Conservation (phyloP, 92 coral and sea anemone genomes). For the Palythoa heliodiscus region DNA sequence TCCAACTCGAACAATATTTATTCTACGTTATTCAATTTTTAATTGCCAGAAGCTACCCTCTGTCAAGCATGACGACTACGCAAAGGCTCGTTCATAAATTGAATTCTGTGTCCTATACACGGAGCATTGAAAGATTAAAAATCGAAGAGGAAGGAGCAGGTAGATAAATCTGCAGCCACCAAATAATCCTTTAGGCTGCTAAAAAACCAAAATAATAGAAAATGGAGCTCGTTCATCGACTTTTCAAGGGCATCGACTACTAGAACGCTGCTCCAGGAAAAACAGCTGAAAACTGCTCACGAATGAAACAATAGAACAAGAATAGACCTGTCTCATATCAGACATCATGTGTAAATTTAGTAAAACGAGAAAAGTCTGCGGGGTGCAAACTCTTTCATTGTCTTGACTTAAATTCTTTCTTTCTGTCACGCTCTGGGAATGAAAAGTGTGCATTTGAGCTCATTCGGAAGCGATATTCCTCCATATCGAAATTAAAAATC, state of each 20-base stretch:
- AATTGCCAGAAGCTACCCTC: not conserved
- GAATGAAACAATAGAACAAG: not conserved
- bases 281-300: conserved; percentile 9
- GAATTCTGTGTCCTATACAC: too few species aligned
- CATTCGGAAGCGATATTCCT: not conserved
- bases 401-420: conserved; percentile 26
- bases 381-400: conserved; percentile 28
- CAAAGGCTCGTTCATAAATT: not conserved
- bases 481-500: conserved; percentile 13
- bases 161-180: not conserved
- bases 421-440: conserved; percentile 33
- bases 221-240: not conserved
- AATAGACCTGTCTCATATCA: not conserved
- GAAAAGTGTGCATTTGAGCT: not conserved
- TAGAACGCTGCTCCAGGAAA: not conserved
- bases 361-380: conserved; percentile 17
- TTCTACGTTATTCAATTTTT: not conserved
- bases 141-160: not conserved
- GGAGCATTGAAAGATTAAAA: too few species aligned
- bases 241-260: not conserved
- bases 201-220: not conserved
- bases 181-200: not conserved
- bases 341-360: conserved; percentile 1
- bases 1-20: not conserved
- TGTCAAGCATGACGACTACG: not conserved